phyloP scores from a whole-genome alignment of 2,888 invertebrate species.

The Acholoe squamosa region DNA sequence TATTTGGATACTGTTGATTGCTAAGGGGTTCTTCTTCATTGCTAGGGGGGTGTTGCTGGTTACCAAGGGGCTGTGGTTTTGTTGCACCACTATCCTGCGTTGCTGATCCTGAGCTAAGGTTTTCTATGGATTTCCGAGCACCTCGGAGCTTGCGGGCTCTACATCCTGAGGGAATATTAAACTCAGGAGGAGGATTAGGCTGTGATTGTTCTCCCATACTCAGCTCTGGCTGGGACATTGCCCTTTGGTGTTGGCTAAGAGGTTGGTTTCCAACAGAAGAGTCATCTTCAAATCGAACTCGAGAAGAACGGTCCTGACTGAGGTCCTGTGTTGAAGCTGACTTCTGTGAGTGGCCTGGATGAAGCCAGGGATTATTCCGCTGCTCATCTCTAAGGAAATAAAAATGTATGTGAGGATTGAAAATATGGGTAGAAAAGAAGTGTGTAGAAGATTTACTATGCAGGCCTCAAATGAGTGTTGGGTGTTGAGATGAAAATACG shows the following conservation, averaged over 20 bases:
- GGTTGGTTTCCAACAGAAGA: neutral
- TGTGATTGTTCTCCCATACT: neutral
- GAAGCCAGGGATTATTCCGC: neutral
- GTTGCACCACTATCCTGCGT: too few species aligned
- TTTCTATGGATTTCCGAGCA: too few species aligned
- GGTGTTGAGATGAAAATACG: too few species aligned
- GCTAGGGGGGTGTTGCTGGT: neutral
- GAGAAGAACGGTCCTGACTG: neutral
- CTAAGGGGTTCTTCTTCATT: neutral
- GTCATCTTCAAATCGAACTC: conserved; percentile 61
- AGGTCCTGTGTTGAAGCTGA: conserved; percentile 28
- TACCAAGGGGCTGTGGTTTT: neutral
- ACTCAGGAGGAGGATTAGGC: neutral
- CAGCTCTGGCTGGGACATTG: conserved; percentile 56
- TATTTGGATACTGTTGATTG: neutral
- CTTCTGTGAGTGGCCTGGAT: neutral
- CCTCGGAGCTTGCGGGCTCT: conserved; percentile 2
- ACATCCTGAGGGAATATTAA: neutral
- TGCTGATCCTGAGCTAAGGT: too few species aligned
- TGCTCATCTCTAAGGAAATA: neutral
- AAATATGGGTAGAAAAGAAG: too few species aligned
- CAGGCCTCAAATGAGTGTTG: too few species aligned
- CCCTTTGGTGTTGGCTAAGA: neutral
- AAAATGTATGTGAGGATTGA: too few species aligned
- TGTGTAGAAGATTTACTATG: too few species aligned